Evolutionary conservation across 2,888 invertebrate species (phyloP), one percentile per base, ranked within the genome.

Genomic region (Dorcus parallelipipedus): DNA sequence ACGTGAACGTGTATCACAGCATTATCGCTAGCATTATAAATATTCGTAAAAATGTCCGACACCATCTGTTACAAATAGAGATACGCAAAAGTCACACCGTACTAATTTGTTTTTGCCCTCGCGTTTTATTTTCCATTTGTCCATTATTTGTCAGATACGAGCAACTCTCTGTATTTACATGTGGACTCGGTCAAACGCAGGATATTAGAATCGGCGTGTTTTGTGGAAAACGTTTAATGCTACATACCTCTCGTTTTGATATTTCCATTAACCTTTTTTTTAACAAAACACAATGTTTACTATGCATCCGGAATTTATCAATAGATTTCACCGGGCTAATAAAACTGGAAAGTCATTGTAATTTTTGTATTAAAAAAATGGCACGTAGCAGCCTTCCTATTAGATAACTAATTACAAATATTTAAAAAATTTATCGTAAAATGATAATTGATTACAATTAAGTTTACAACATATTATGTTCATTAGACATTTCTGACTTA

Each of bases 121-220:
- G 58, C 56, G 57, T 64, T 64, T 64, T 64, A 64, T 64, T 64
- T 61, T 45, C 59, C 62, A 64, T 64, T 64, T 61, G 63, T 61
- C 58, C 60, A 55, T 56, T 56, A 64, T 64, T 64, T 64, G 60
- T 60, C 64, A 60, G 60, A 50, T 56, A 59, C 55, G 61, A 60
- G 58, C 54, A 42, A 52, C 54, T 49, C 38, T 54, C 53, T 49
- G 39, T 40, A 40, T 52, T 40, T 58, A 38, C 55, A 58, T 60
- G 49, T 60, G 57, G 55, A 52, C 53, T 50, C 54, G 54, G 59
- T 59, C 57, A 59, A 62, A 59, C 51, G 50, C 59, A 61, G 59
- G 56, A 61, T 57, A 54, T 54, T 51, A 54, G 55, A 42, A 55
- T 58, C 50, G 52, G 55, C 58, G 55, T 58, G 58, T 62, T 62